Base-by-base conservation (phyloP, 2,113 vertebrate genomes). In the Butorides virescens region DNA sequence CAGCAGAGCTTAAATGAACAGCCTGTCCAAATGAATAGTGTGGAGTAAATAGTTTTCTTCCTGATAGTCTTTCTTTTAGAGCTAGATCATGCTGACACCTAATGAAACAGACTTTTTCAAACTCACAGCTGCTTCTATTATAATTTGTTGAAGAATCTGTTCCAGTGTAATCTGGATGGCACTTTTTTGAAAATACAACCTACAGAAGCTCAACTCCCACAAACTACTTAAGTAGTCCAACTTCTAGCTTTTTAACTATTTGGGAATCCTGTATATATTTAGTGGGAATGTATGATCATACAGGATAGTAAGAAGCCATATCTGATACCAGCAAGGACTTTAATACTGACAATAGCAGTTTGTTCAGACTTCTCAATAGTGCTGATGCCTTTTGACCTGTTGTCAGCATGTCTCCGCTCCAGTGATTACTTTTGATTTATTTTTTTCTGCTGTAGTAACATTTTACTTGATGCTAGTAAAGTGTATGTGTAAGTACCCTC, bases 401-500 rank as follows among this genome's bases (percentile, higher is more conserved):
- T 68, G 15, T 49, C 20, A 85, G 11, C 21, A 11, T 74, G 39
- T 74, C 4, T 55, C n/a, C 15, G 26, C 4, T 55, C n/a, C 13
- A 26, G 18, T 63, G 37, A 21, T 53, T 83, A 3, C 17, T 76
- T 74, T 14, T 9, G 5, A 13, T 70, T 10, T 17, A 9, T 67
- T 5, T 19, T 39, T 42, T 10, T 3, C 7, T 61, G 4, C 36
- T 37, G 2, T 65, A 26, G 30, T 76, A 56, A 89, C 91, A 65
- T 15, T 72, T 78, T 15, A 59, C 12, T 63, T 65, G 10, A 29
- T 44, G 3, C 15, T 67, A 23, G 12, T 34, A 8, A 67, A 78
- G 5, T 73, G 3, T 29, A 23, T 36, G 3, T 53, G 0, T 30
- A 72, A 59, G 26, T 42, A 30, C 4, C 5, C 8, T 18, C 2